Conservation (phyloP, 2,797 vertebrate species). For the Tiaroga cobitis region DNA sequence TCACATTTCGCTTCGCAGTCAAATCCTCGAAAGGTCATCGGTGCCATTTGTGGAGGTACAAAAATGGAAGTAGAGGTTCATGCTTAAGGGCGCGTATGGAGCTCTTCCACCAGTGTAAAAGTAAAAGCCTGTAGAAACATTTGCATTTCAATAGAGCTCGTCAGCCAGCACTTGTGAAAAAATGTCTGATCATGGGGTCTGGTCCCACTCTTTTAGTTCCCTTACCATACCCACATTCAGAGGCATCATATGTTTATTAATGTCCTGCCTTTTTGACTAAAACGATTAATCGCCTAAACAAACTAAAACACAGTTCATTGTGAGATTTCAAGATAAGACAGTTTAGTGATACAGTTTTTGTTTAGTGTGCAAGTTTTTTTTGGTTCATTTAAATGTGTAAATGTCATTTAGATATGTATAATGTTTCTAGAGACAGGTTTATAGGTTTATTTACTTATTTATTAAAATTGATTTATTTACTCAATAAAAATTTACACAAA, state of each 20-base stretch:
- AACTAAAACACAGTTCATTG: background rate
- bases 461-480: no score
- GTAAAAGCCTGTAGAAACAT: slow-evolving; percentile 5
- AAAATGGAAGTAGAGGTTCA: slow-evolving; percentile 24
- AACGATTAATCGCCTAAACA: background rate
- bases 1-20: slow-evolving; percentile 70
- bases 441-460: no score
- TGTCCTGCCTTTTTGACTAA: background rate
- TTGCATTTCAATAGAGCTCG: slow-evolving; percentile 17
- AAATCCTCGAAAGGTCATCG: slow-evolving; percentile 60
- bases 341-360: background rate
- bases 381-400: background rate
- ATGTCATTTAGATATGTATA: background rate
- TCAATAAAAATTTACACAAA: no score
- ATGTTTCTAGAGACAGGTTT: background rate
- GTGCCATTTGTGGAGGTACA: slow-evolving; percentile 48
- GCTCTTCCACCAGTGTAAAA: slow-evolving; percentile 5
- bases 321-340: background rate
- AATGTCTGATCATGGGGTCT: background rate
- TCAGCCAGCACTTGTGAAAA: slow-evolving; percentile 4
- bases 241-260: background rate
- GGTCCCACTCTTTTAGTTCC: background rate
- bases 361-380: background rate
- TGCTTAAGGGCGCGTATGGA: background rate
- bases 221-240: background rate